Evolutionary conservation across 2,888 invertebrate species (phyloP).

Genomic region (Drosophila percnosoma): DNA sequence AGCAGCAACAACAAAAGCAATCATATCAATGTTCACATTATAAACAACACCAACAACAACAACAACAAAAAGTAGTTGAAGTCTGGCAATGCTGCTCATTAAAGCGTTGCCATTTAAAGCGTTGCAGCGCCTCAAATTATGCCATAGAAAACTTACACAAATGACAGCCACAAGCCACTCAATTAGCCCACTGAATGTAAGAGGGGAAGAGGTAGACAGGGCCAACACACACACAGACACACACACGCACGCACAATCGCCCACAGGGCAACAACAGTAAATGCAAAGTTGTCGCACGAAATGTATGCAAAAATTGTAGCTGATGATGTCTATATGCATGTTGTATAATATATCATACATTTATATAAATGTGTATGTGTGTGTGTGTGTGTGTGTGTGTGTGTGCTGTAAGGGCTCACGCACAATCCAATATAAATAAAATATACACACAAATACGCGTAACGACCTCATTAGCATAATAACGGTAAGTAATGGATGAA

Average conservation of each 20-base stretch:
- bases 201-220: not conserved
- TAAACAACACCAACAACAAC: slow-evolving; percentile 13
- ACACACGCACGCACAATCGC: slow-evolving; percentile 13
- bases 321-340: slow-evolving; percentile 51
- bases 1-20: slow-evolving; percentile 5
- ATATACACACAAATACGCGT: slow-evolving; percentile 80
- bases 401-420: slow-evolving; percentile 35
- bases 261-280: slow-evolving; percentile 41
- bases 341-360: slow-evolving; percentile 12
- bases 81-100: slow-evolving; percentile 28
- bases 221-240: slow-evolving; percentile 2
- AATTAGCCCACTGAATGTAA: slow-evolving; percentile 59
- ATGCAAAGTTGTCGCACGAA: slow-evolving; percentile 24
- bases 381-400: slow-evolving; percentile 16
- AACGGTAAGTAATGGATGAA: slow-evolving; percentile 83
- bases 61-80: slow-evolving; percentile 16
- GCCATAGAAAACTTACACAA: slow-evolving; percentile 50
- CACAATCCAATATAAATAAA: slow-evolving; percentile 75
- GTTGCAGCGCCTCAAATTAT: slow-evolving; percentile 29
- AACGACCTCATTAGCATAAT: slow-evolving; percentile 84
- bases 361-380: slow-evolving; percentile 12
- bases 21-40: slow-evolving; percentile 35
- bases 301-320: slow-evolving; percentile 56
- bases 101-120: slow-evolving; percentile 40
- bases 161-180: slow-evolving; percentile 59